Base-by-base conservation (phyloP, 2,888 invertebrate genomes). In the Psylliodes chrysocephalus region DNA sequence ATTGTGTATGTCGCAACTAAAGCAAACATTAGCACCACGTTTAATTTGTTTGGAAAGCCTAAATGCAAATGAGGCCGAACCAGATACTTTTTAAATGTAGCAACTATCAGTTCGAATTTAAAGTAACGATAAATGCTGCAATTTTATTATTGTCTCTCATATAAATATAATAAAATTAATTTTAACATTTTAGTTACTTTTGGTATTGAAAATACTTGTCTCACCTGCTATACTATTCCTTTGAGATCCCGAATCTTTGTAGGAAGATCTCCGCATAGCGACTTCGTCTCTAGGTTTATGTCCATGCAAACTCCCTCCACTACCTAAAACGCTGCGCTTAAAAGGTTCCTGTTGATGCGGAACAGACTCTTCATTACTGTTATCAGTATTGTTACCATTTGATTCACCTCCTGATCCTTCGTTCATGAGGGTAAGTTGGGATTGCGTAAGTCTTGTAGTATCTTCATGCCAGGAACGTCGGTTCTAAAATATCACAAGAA, bases 311-410 rank as follows among this genome's bases (percentile, higher is more conserved):
- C 80, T 80, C 5, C 79, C 77, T 5, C 73, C 70, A 1, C 74
- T 69, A 2, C 75, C 67, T 1, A 54, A 33, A 6, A 64, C 61
- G 35, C 42, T 57, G 12, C 70, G 60, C 60, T 75, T 77, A 49
- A 78, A 77, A 0, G 75, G 71, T 53, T 76, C 76, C 10, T 51
- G 54, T 33, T 52, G 60, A 28, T 61, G 60, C 7, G 62, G 14
- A 6, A 28, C 40, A 0, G 68, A 12, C 65, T 89, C 92, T 73
- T 92, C 91, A 47, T 85, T 85, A 68, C 93, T 93, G 51, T 89
- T 91, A 64, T 94, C 93, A 0, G 93, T 93, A 79, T 93, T 93
- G 74, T 89, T 89, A 19, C 88, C 89, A 14, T 90, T 91, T 0
- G 92, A 92, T 73, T 86, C 86, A 1, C 81, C 82, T 15, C 81